phyloP scores from a whole-genome alignment of 2,888 invertebrate species.

The Peribatodes rhomboidaria region DNA sequence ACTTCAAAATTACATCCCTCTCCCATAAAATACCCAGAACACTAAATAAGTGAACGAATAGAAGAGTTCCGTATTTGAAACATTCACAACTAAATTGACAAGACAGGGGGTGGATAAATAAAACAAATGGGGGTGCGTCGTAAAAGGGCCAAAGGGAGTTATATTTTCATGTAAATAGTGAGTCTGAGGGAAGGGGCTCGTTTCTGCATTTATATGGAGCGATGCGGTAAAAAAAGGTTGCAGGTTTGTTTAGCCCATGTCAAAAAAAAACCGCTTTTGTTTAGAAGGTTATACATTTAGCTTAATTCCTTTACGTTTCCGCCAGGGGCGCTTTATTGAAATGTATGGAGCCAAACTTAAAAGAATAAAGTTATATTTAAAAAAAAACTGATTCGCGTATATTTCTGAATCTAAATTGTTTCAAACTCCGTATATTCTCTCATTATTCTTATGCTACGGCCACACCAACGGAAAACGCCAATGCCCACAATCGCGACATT shows the following conservation, averaged over 20 bases:
- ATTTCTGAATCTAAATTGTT: not conserved
- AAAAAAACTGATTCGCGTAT: not conserved
- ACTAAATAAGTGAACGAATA: conserved; percentile 37
- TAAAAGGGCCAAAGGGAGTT: conserved; percentile 56
- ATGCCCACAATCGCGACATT: too few species aligned
- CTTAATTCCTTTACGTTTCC: too few species aligned
- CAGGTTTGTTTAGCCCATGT: not conserved
- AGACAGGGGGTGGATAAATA: conserved; percentile 68
- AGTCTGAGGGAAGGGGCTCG: conserved; percentile 46
- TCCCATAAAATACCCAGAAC: conserved; percentile 26
- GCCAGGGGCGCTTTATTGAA: too few species aligned
- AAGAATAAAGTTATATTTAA: not conserved
- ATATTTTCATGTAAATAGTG: conserved; percentile 69
- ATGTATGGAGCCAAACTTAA: too few species aligned
- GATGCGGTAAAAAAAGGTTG: conserved; percentile 5
- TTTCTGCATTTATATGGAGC: conserved; percentile 15
- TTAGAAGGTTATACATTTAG: too few species aligned
- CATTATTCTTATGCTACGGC: too few species aligned
- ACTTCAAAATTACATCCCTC: conserved; percentile 18
- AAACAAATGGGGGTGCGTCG: conserved; percentile 61
- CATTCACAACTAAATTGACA: conserved; percentile 68
- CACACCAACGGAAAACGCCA: too few species aligned
- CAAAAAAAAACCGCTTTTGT: too few species aligned
- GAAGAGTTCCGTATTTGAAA: conserved; percentile 51
- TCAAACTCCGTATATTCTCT: not conserved